Percentiles rank a stretch among this genome's conserved stretches.
Conservation (phyloP, 2,888 invertebrate species). For the Cybosia mesomella region DNA sequence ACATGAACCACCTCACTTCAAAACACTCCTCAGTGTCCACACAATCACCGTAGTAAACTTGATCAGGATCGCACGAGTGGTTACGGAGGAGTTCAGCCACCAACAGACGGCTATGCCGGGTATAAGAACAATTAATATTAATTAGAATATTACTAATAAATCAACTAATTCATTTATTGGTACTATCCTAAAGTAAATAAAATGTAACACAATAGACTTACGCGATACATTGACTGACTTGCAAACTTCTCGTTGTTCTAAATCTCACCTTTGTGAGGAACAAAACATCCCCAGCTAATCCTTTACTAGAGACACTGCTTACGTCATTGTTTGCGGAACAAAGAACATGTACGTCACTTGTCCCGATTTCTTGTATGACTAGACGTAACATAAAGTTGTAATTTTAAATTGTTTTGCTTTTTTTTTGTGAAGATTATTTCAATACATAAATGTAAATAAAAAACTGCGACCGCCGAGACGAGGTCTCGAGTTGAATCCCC, state of each 20-base stretch:
- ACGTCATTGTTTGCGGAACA: conserved; percentile 42
- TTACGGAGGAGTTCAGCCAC: no score
- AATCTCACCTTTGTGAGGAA: conserved; percentile 47
- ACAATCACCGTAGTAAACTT: no score
- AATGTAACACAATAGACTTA: conserved; percentile 33
- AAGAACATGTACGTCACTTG: conserved; percentile 31
- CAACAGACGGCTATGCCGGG: no score
- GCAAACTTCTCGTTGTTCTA: conserved; percentile 45
- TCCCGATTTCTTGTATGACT: conserved; percentile 20
- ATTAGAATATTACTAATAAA: no score
- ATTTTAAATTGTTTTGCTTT: conserved; percentile 20
- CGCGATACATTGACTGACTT: conserved; percentile 46
- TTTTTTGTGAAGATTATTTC: background rate
- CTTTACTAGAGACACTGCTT: conserved; percentile 46
- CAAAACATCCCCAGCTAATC: conserved; percentile 50
- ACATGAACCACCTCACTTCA: no score
- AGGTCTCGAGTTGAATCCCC: no score
- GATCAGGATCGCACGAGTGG: no score
- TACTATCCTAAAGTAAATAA: no score
- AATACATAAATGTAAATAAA: background rate
- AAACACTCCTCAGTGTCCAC: no score
- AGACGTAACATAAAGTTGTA: conserved; percentile 9
- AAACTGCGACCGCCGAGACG: no score
- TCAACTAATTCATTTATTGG: no score
- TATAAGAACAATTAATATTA: no score